Base-by-base conservation (phyloP, 2,113 vertebrate species). In the Antigone vipio region DNA sequence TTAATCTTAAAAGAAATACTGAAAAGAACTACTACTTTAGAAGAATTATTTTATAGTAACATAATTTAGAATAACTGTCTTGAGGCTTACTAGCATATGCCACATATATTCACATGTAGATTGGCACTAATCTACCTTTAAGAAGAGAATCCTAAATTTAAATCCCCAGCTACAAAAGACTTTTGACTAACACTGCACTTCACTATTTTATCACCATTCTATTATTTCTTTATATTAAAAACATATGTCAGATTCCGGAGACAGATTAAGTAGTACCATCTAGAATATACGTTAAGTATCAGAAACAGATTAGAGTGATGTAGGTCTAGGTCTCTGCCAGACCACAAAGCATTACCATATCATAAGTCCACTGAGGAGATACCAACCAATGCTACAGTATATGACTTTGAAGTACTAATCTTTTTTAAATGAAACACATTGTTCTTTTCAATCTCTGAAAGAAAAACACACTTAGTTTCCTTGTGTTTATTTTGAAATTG, bases 161-260 rank as follows among this genome's bases (percentile, higher is more conserved):
- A 30, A 92, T 30, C 24, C n/a, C 55, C 44, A 69, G 42, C 49
- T 79, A 72, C 1, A 0, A n/a, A 75, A 97, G 64, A 32, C 77
- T 92, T 92, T 52, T 66, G 53, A 92, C 45, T 58, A 92, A 67
- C 45, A 59, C 26, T 30, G 22, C 45, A 76, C 74, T 91, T 88
- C 29, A 30, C 40, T 91, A 67, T 56, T 95, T 64, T 80, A 87
- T 49, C 55, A 62, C 64, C 67, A 53, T 64, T 87, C 53, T 58
- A 72, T 87, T 87, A 91, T 76, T 92, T 81, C 73, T 64, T 73
- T 50, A 2, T 29, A 92, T 82, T 89, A 89, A 91, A 89, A 87
- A 73, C 71, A 20, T 56, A 69, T 0, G 15, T 82, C 69, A 89
- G n/a, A 89, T 87, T 85, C 73, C 7, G 1, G 58, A 64, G 92